phyloP scores from a whole-genome alignment of 2,113 vertebrate species.

The Festucalex cinctus region DNA sequence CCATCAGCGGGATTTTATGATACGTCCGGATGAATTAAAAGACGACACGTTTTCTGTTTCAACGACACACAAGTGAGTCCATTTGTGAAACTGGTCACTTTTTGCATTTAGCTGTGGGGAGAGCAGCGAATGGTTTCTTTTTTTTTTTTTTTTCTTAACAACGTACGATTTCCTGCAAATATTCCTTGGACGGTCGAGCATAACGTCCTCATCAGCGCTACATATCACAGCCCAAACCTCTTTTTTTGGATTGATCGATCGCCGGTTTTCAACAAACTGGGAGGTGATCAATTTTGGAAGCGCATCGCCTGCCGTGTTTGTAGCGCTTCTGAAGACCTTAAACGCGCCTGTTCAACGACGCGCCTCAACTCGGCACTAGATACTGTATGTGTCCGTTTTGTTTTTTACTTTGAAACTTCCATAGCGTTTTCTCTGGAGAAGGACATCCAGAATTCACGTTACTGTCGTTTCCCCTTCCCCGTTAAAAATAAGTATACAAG shows the following conservation, averaged over 20 bases:
- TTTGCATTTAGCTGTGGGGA: slow-evolving; percentile 72
- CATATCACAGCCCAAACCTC: slow-evolving; percentile 35
- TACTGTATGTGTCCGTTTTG: slow-evolving; percentile 59
- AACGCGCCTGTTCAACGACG: slow-evolving; percentile 66
- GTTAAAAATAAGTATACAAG: slow-evolving; percentile 68
- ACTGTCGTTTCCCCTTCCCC: slow-evolving; percentile 49
- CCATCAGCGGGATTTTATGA: slow-evolving; percentile 33
- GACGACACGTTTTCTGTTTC: neutral
- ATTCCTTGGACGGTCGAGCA: slow-evolving; percentile 65
- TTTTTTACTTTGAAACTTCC: slow-evolving; percentile 64
- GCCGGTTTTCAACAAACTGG: neutral
- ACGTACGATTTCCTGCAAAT: slow-evolving; percentile 68
- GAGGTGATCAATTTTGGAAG: slow-evolving; percentile 24
- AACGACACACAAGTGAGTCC: neutral
- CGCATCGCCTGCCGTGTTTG: slow-evolving; percentile 40
- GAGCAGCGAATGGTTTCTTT: slow-evolving; percentile 72
- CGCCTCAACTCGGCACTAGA: slow-evolving; percentile 66
- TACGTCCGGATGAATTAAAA: slow-evolving; percentile 16
- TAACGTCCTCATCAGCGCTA: slow-evolving; percentile 66
- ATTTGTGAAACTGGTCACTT: slow-evolving; percentile 35
- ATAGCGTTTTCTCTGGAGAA: slow-evolving; percentile 67
- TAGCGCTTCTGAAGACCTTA: slow-evolving; percentile 69
- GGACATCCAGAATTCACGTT: slow-evolving; percentile 67
- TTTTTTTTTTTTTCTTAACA: no score
- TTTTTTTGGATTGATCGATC: neutral